phyloP scores from a whole-genome alignment of 2,888 invertebrate genomes.

The Orchesella flavescens region DNA sequence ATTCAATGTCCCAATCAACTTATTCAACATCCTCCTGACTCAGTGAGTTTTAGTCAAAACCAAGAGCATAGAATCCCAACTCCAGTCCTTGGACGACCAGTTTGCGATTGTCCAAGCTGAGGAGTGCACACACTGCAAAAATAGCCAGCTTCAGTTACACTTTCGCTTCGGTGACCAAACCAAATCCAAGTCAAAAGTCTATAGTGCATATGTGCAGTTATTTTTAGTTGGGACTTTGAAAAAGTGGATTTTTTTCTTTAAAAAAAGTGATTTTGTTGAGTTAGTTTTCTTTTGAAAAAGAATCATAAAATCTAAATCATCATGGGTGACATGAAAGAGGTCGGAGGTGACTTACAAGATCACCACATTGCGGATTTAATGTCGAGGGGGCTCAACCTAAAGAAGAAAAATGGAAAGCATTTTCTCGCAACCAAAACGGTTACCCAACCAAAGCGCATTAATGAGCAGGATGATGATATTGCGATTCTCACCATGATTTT shows the following conservation, averaged over 20 bases:
- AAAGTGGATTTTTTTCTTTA: background rate
- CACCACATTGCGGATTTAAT: conserved; percentile 66
- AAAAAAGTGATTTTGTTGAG: conserved; percentile 4
- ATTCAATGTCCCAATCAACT: too few species aligned
- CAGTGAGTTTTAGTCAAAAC: too few species aligned
- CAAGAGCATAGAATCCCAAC: background rate
- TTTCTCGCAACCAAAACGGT: conserved; percentile 69
- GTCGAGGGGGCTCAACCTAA: conserved; percentile 66
- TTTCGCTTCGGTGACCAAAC: too few species aligned
- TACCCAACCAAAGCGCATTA: conserved; percentile 79
- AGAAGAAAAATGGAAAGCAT: conserved; percentile 62
- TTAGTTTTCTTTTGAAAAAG: background rate
- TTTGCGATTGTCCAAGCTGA: conserved; percentile 51
- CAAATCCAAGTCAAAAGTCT: too few species aligned
- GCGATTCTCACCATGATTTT: conserved; percentile 90
- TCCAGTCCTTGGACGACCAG: conserved; percentile 51
- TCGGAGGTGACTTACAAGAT: conserved; percentile 61
- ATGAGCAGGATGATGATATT: conserved; percentile 89
- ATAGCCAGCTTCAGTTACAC: too few species aligned
- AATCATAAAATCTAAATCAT: background rate
- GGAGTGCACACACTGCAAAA: conserved; percentile 16
- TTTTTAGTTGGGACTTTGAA: too few species aligned
- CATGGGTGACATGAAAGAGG: conserved; percentile 61
- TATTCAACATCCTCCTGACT: too few species aligned
- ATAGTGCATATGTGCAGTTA: too few species aligned